phyloP scores from a whole-genome alignment of 2,113 vertebrate species.

The Ammospiza caudacuta region DNA sequence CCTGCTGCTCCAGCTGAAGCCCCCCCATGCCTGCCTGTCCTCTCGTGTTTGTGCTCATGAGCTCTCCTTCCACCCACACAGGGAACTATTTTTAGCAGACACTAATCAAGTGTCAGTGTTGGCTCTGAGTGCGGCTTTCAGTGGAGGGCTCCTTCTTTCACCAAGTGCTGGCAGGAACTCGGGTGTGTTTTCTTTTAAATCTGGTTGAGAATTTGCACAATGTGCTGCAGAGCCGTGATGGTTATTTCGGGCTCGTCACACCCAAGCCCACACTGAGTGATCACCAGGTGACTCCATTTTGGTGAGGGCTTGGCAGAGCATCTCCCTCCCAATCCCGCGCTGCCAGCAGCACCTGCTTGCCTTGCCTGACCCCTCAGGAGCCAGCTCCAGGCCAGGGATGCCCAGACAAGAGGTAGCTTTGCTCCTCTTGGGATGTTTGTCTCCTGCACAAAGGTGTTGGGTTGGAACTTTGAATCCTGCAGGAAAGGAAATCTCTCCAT shows the following conservation, averaged over 20 bases:
- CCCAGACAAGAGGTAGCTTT: neutral
- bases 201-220: neutral
- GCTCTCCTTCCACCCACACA: slow-evolving; percentile 47
- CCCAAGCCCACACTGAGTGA: neutral
- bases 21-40: neutral
- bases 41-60: neutral
- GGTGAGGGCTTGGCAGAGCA: neutral
- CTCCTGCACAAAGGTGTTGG: neutral
- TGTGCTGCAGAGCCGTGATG: fast-evolving
- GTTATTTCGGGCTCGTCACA: neutral
- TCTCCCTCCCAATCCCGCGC: fast-evolving
- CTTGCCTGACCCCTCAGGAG: neutral
- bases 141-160: neutral
- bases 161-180: neutral
- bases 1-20: neutral
- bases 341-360: neutral
- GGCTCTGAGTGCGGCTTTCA: slow-evolving; percentile 6
- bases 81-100: slow-evolving; percentile 45
- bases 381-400: fast-evolving
- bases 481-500: neutral
- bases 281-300: neutral
- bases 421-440: neutral
- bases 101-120: neutral
- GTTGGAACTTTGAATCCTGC: neutral
- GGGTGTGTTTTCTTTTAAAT: neutral